These are phyloP conservation scores for Drepana arcuata DNA, from an alignment of 1,140 invertebrate species.

Conservation along the genomic window DNA sequence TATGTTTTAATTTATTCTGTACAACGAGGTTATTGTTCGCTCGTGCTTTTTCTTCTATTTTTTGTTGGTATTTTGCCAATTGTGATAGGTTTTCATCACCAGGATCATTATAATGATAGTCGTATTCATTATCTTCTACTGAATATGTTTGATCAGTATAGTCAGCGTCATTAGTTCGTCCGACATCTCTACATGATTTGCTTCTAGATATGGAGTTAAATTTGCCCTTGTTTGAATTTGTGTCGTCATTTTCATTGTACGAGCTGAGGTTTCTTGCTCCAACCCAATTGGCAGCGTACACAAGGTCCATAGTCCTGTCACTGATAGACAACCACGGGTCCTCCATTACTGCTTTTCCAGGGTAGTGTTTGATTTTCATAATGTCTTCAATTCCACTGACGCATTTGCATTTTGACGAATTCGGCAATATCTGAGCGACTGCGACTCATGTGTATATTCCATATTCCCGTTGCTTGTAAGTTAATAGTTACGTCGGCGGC, in stretches of 20 bases:
- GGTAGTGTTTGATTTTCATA: slow-evolving; percentile 88
- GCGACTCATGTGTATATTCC: not conserved
- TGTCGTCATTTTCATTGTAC: slow-evolving; percentile 42
- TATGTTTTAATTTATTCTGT: slow-evolving; percentile 68
- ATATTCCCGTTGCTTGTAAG: slow-evolving; percentile 2
- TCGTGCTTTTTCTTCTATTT: slow-evolving; percentile 72
- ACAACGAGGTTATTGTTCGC: slow-evolving; percentile 58
- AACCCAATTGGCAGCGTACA: slow-evolving; percentile 88
- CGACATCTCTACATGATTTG: slow-evolving; percentile 67
- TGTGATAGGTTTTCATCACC: slow-evolving; percentile 70
- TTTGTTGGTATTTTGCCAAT: slow-evolving; percentile 75
- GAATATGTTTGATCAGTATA: slow-evolving; percentile 40
- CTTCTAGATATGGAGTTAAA: slow-evolving; percentile 65
- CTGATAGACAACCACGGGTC: slow-evolving; percentile 77
- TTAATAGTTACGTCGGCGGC: slow-evolving; percentile 7
- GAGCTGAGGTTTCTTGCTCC: slow-evolving; percentile 71
- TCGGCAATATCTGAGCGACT: too few relatives aligned
- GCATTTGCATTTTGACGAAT: too few relatives aligned
- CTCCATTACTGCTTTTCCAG: slow-evolving; percentile 83
- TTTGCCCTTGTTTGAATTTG: slow-evolving; percentile 34
- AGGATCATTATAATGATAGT: slow-evolving; percentile 36
- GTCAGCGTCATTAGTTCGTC: slow-evolving; percentile 38
- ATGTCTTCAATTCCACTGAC: slow-evolving; percentile 28
- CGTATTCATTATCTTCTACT: slow-evolving; percentile 34
- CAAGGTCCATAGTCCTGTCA: slow-evolving; percentile 78